phyloP scores from a whole-genome alignment of 2,888 invertebrate genomes.

The Cosmorhoe ocellata region DNA sequence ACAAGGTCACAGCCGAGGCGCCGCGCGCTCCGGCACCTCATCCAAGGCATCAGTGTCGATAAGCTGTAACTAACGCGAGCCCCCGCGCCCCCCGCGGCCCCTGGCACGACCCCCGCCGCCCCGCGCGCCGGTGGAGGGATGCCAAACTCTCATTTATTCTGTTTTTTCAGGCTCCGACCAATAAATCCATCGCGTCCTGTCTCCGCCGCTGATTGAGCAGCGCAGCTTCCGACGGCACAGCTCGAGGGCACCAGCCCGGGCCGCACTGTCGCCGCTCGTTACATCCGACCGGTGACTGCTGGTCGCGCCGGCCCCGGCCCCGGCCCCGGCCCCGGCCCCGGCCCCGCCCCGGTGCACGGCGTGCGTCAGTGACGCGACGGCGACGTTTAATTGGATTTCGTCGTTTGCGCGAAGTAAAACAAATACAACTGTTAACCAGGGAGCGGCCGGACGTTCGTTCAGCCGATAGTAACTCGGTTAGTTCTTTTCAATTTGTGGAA shows the following conservation, averaged over 20 bases:
- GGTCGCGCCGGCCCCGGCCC: neutral
- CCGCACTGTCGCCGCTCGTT: neutral
- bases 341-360: neutral
- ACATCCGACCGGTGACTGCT: too few relatives aligned
- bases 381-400: slow-evolving; percentile 39
- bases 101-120: too few relatives aligned
- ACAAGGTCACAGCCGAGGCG: too few relatives aligned
- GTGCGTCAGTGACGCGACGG: slow-evolving; percentile 13
- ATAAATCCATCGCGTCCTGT: slow-evolving; percentile 12
- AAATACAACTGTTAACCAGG: slow-evolving; percentile 34
- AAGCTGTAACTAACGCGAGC: too few relatives aligned
- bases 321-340: neutral
- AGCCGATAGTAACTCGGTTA: neutral
- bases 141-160: slow-evolving; percentile 12
- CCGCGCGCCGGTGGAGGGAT: slow-evolving; percentile 4
- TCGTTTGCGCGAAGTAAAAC: slow-evolving; percentile 39
- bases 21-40: too few relatives aligned
- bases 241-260: too few relatives aligned
- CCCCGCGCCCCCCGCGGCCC: too few relatives aligned
- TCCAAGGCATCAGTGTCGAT: too few relatives aligned
- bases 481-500: neutral
- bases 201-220: slow-evolving; percentile 1
- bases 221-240: neutral
- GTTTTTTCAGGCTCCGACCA: neutral
- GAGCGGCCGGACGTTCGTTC: slow-evolving; percentile 18